These are phyloP conservation scores for Alethe castanea DNA, from an alignment of 2,113 vertebrate species.

Conservation along the genomic window DNA sequence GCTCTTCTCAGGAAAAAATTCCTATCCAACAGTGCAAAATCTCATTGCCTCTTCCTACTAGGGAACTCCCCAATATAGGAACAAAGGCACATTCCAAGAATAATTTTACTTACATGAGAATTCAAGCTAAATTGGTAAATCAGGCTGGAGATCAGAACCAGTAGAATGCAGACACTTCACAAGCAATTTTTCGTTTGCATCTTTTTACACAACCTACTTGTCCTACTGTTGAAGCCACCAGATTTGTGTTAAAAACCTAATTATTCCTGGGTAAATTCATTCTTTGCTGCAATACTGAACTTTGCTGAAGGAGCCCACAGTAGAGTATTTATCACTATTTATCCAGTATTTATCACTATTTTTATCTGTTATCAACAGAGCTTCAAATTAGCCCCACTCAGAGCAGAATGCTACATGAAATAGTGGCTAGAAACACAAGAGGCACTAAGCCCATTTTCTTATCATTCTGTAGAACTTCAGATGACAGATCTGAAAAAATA, in stretches of 20 bases:
- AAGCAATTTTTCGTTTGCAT: not conserved
- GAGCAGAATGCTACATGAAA: not conserved
- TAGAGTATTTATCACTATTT: not conserved
- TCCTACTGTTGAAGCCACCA: not conserved
- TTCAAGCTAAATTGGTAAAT: not conserved
- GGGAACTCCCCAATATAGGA: not conserved
- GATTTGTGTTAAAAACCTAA: not conserved
- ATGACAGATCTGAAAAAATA: not conserved
- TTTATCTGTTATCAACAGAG: not conserved
- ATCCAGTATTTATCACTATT: not conserved
- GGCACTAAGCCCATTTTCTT: not conserved
- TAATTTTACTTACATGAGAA: not conserved
- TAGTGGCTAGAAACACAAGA: not conserved
- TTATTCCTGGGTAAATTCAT: not conserved
- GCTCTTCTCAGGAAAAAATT: not conserved
- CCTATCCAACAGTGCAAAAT: not conserved
- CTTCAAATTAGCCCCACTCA: accelerated
- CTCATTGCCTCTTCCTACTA: not conserved
- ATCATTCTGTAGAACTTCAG: not conserved
- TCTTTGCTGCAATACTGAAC: not conserved
- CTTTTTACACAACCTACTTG: accelerated
- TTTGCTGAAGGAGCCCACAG: not conserved
- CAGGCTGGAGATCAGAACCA: not conserved
- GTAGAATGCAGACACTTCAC: not conserved
- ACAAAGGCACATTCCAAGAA: not conserved